Evolutionary conservation across 2,888 invertebrate genomes (phyloP), one percentile per base, ranked within the genome.

Genomic region (Axea sp.): DNA sequence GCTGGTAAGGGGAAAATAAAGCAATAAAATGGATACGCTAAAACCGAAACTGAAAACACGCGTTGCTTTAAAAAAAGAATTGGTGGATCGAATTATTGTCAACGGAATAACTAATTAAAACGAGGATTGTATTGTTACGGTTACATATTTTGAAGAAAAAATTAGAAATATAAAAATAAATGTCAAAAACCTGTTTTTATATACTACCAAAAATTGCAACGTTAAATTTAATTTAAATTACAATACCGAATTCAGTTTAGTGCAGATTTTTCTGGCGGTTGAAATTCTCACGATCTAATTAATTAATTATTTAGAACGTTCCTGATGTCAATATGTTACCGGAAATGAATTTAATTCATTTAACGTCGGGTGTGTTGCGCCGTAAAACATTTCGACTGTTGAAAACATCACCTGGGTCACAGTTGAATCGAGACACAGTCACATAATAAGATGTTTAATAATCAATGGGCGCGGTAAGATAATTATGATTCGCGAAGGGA

Each of bases 401-500:
- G 17, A 11, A 53, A 55, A 30, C 43, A 41, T 60, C 60, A 60
- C 17, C 67, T 33, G 67, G 57, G 41, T 39, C 67, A 57, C 39
- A 49, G 57, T 30, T 12, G 51, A 64, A 64, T 71, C 41, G 47
- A 55, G 59, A 57, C 26, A 33, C 57, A 51, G 65, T 60, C 60
- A 47, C 39, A 68, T 57, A 68, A 68, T 67, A 59, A 83, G 83
- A 81, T 83, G 83, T 81, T 86, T 85, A 86, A 86, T 85, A 87
- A 87, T 87, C 87, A 86, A 87, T 86, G 83, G 80, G 80, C 77
- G 80, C 77, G 80, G 78, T 75, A 82, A 79, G 83, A 87, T 86
- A 86, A 87, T 87, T 86, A 86, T 80, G 81, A 83, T 83, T 83
- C 80, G 82, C 80, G 77, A 73, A 78, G 77, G 80, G 77, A 82